phyloP scores from a whole-genome alignment of 2,797 vertebrate genomes.

The Acanthis flammea region DNA sequence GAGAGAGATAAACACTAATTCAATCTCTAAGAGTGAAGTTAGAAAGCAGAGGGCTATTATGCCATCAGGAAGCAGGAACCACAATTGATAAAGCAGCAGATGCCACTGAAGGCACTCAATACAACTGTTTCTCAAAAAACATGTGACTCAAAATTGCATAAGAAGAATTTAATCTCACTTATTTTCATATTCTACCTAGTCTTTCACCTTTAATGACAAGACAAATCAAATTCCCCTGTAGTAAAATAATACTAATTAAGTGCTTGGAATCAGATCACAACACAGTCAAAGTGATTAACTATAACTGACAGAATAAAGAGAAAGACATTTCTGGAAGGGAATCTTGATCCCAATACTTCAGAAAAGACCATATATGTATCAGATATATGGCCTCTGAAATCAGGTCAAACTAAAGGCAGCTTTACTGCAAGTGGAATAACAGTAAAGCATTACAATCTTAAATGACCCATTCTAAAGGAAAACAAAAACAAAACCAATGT shows the following conservation, averaged over 20 bases:
- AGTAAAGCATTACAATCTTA: neutral
- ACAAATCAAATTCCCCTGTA: neutral
- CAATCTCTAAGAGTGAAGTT: neutral
- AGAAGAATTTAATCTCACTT: neutral
- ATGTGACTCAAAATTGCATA: neutral
- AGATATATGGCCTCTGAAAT: neutral
- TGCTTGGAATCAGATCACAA: neutral
- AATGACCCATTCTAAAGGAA: neutral
- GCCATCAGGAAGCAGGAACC: neutral
- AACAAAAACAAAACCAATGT: neutral
- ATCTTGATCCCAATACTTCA: neutral
- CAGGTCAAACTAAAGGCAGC: neutral
- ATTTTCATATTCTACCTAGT: neutral
- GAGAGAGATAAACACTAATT: neutral
- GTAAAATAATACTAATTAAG: neutral
- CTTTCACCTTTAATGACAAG: neutral
- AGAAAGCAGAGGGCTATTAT: neutral
- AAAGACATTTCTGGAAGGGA: neutral
- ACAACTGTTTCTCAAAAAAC: neutral
- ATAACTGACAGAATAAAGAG: neutral
- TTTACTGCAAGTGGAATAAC: neutral
- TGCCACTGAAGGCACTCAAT: neutral
- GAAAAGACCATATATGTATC: neutral
- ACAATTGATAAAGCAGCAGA: neutral
- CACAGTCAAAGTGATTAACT: neutral